Evolutionary conservation across 2,797 vertebrate species (phyloP).

Genomic region (Pseudotriccus pelzelni): DNA sequence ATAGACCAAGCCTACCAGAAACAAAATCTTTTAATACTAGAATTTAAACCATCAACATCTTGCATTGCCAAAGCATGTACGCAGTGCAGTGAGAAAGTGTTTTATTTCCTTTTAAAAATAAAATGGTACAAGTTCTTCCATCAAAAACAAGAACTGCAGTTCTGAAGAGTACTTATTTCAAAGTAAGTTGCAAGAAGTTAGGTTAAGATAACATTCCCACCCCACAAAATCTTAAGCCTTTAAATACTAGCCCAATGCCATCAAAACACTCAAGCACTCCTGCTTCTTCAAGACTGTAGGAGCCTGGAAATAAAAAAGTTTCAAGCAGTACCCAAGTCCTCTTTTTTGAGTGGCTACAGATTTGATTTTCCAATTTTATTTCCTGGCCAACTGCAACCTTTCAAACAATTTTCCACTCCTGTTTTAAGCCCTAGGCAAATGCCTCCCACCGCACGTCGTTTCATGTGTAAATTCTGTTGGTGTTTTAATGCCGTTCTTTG

Average conservation of each 20-base stretch:
- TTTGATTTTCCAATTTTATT: neutral
- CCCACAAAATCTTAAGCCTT: neutral
- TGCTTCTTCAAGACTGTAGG: neutral
- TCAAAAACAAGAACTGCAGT: neutral
- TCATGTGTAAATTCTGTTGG: neutral
- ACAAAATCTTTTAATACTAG: neutral
- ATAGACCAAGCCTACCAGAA: neutral
- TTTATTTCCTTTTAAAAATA: slow-evolving; percentile 34
- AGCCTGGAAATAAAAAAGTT: neutral
- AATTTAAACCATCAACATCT: neutral
- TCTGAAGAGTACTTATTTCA: neutral
- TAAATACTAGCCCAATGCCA: neutral
- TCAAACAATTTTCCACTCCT: neutral
- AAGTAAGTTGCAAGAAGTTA: neutral
- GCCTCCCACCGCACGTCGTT: neutral
- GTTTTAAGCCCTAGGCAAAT: neutral
- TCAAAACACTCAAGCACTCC: neutral
- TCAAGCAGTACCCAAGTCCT: neutral
- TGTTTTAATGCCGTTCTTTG: neutral
- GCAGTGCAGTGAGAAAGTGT: neutral
- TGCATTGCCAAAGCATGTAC: neutral
- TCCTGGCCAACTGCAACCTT: neutral
- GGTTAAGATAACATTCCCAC: slow-evolving; percentile 30
- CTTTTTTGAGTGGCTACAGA: neutral
- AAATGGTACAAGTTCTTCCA: neutral